Percentiles rank a stretch among this genome's conserved stretches.
Conservation (phyloP, 2,888 invertebrate genomes). For the Glaucopsyche alexis region DNA sequence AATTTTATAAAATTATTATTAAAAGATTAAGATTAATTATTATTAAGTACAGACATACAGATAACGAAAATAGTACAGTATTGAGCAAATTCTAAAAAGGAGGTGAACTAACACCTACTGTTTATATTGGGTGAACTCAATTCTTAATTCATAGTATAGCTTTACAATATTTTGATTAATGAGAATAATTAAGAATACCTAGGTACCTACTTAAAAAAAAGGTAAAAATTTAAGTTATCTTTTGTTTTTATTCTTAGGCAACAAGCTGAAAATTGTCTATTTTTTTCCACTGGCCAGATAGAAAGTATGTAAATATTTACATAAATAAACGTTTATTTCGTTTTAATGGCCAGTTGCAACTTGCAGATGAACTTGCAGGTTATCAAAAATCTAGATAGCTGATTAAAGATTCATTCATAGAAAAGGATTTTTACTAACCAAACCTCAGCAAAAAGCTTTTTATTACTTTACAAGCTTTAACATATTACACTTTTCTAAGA, state of each 20-base stretch:
- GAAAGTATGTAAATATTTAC: background rate
- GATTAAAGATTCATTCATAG: background rate
- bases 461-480: background rate
- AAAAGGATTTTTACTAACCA: background rate
- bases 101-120: too few species aligned
- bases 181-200: too few species aligned
- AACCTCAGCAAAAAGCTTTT: background rate
- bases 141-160: too few species aligned
- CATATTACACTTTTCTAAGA: background rate
- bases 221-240: too few species aligned
- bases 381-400: background rate
- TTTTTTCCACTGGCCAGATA: slow-evolving; percentile 9
- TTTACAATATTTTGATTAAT: too few species aligned
- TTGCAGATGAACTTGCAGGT: background rate
- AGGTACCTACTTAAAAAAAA: too few species aligned
- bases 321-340: background rate
- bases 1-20: too few species aligned
- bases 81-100: too few species aligned
- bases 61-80: too few species aligned
- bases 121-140: too few species aligned
- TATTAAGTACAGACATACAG: too few species aligned
- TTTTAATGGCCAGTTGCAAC: background rate
- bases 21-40: too few species aligned
- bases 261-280: background rate
- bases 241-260: background rate